Conservation (phyloP, 2,888 invertebrate species). For the Eupeodes latifasciatus region DNA sequence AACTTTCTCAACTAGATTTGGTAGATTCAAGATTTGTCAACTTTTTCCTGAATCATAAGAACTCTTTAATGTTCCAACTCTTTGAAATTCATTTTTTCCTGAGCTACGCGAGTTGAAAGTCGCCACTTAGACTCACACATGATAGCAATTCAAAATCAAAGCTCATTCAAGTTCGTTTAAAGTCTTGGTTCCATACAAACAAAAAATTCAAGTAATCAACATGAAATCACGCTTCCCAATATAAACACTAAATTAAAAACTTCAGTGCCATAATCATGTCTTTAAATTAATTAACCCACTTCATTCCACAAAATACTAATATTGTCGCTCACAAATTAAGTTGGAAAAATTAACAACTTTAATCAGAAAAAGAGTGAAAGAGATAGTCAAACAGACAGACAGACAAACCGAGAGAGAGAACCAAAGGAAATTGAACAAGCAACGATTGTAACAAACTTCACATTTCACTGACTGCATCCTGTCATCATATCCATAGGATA, state of each 20-base stretch:
- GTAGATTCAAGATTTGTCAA: no score
- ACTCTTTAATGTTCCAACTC: no score
- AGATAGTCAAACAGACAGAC: neutral
- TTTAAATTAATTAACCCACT: slow-evolving; percentile 1
- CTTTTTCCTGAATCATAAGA: no score
- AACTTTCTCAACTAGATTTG: no score
- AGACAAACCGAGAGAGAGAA: neutral
- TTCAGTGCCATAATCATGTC: neutral
- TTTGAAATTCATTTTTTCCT: no score
- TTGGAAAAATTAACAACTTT: slow-evolving; percentile 39
- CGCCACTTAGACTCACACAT: no score
- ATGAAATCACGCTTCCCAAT: no score
- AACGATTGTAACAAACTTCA: slow-evolving; percentile 61
- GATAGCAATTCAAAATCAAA: no score
- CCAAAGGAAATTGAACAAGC: slow-evolving; percentile 71
- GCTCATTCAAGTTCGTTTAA: no score
- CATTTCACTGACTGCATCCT: slow-evolving; percentile 70
- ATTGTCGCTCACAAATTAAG: slow-evolving; percentile 31
- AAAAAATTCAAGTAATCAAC: no score
- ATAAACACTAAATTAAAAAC: neutral
- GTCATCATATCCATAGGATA: slow-evolving; percentile 33
- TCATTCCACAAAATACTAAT: slow-evolving; percentile 28
- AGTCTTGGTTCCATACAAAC: no score
- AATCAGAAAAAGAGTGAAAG: slow-evolving; percentile 31
- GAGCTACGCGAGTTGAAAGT: no score